phyloP scores from a whole-genome alignment of 2,888 invertebrate genomes.

The Apotomis betuletana region DNA sequence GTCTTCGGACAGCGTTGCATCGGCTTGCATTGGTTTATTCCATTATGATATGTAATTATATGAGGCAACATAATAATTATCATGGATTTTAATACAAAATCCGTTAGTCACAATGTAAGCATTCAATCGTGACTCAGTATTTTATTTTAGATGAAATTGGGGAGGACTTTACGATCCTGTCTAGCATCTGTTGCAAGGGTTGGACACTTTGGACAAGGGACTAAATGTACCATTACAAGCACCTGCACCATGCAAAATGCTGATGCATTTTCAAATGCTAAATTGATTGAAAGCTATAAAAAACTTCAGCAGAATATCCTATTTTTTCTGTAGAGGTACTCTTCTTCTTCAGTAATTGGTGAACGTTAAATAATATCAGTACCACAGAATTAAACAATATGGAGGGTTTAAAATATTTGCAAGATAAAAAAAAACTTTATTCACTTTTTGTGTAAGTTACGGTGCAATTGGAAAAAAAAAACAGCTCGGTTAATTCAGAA shows the following conservation, averaged over 20 bases:
- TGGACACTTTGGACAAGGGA: slow-evolving; percentile 14
- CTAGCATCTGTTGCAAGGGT: slow-evolving; percentile 13
- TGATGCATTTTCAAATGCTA: slow-evolving; percentile 21
- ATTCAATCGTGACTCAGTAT: slow-evolving; percentile 9
- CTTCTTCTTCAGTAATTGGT: not conserved
- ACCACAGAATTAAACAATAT: too few relatives aligned
- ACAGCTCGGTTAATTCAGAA: too few relatives aligned
- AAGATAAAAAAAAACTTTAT: too few relatives aligned
- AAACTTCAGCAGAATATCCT: not conserved
- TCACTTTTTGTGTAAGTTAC: too few relatives aligned
- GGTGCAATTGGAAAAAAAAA: too few relatives aligned
- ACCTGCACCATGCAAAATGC: slow-evolving; percentile 22
- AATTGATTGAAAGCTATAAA: not conserved
- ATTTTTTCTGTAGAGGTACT: not conserved
- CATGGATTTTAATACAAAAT: too few relatives aligned
- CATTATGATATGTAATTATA: too few relatives aligned
- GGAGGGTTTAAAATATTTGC: too few relatives aligned
- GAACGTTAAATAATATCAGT: too few relatives aligned
- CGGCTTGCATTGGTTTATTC: too few relatives aligned
- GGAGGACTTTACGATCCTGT: slow-evolving; percentile 16
- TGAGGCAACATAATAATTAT: too few relatives aligned
- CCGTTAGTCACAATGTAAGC: not conserved
- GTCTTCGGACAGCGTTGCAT: too few relatives aligned
- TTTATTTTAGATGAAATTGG: slow-evolving; percentile 19
- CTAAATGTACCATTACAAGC: slow-evolving; percentile 24